Percentiles rank a stretch among this genome's conserved stretches.
Conservation (phyloP, 2,888 invertebrate genomes). For the Adineta ricciae region DNA sequence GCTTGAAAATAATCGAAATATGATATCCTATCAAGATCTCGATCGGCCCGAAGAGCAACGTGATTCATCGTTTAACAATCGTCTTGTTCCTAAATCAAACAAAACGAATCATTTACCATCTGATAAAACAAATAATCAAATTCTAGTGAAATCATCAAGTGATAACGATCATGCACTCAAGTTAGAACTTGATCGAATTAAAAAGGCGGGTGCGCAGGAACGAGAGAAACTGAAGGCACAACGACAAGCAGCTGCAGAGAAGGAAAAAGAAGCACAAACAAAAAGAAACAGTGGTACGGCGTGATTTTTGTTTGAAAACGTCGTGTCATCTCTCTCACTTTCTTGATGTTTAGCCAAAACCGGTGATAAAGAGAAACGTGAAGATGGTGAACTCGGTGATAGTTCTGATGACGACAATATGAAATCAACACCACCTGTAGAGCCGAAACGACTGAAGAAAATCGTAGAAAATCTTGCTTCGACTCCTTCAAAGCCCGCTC, state of each 20-base stretch:
- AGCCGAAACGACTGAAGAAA: background rate
- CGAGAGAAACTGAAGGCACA: background rate
- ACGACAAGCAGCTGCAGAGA: background rate
- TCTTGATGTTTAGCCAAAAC: background rate
- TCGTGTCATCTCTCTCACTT: background rate
- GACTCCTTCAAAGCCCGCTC: background rate
- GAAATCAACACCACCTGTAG: background rate
- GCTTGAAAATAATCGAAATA: conserved; percentile 1
- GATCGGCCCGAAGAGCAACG: conserved; percentile 4
- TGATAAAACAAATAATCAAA: conserved; percentile 7
- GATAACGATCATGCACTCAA: background rate
- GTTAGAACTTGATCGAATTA: conserved; percentile 15
- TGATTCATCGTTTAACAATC: background rate
- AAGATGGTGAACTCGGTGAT: conserved; percentile 15
- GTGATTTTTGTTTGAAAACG: background rate
- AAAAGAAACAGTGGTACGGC: background rate
- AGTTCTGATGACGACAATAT: background rate
- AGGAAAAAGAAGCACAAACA: conserved; percentile 14
- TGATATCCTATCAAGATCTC: conserved; percentile 17
- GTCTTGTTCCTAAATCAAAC: background rate
- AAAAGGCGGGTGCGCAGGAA: background rate
- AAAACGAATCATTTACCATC: conserved; percentile 10
- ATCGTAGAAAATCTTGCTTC: background rate
- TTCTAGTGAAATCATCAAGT: background rate
- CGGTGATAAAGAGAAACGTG: conserved; percentile 6